Evolutionary conservation across 2,888 invertebrate genomes (phyloP), one percentile per base, ranked within the genome.

Genomic region (Halictus quadricinctus): DNA sequence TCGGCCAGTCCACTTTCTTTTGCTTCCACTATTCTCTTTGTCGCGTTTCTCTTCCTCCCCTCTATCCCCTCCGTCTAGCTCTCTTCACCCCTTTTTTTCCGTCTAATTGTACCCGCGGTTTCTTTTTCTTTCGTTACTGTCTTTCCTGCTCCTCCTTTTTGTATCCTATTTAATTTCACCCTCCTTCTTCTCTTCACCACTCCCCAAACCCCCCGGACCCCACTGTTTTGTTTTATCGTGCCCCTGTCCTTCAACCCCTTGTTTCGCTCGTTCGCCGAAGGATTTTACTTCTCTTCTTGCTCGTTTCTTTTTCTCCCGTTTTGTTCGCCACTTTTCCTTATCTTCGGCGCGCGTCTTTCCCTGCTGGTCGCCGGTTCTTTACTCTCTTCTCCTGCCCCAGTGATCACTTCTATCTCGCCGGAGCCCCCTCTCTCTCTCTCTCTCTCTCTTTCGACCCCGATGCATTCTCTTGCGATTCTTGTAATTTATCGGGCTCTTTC

Each of bases 91-190:
- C 70, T 25, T 50, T 72, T 72, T 60, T 72, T 72, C 58, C 54
- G 70, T 50, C 76, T 81, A 83, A 83, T 81, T 83, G 83, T 72
- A 79, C 25, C 36, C 74, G 79, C 72, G 73, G 79, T 83, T 80
- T 83, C 83, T 72, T 69, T 72, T 48, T 83, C 66, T 29, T 50
- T 72, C 72, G 29, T n/a, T 73, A 54, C 70, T 70, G 29, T 25
- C 76, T n/a, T 43, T 29, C 58, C 76, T 74, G 58, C 41, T 54
- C 48, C 80, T 83, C 48, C 41, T 75, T 64, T 54, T 83, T 75
- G 36, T 69, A 79, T 72, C 66, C 75, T 79, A 76, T 84, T 84
- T 82, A 79, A 81, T 83, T 77, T 81, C 77, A 29, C 76, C 64
- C n/a, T 43, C 74, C 54, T 21, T 7, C 41, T n/a, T 36, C 43